A percentile compares a stretch with the other conserved stretches of the same genome.
phyloP scores from a whole-genome alignment of 2,113 vertebrate genomes.

The Sylvilagus bachmani region DNA sequence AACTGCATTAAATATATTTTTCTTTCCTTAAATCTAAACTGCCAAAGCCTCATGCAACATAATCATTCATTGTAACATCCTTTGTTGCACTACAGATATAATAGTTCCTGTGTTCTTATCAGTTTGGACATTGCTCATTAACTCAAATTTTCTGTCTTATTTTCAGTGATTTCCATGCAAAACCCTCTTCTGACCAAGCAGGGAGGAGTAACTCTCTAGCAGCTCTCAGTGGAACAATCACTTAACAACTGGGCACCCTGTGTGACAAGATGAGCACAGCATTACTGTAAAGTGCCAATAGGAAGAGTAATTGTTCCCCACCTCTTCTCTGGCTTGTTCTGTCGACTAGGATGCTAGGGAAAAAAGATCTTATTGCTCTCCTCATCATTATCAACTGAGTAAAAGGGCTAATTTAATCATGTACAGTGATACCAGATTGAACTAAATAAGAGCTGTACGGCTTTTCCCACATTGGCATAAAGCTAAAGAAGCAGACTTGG shows the following conservation, averaged over 20 bases:
- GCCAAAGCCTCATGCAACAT: neutral
- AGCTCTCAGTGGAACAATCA: neutral
- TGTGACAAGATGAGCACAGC: neutral
- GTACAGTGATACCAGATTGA: conserved; percentile 34
- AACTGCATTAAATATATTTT: neutral
- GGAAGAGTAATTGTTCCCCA: neutral
- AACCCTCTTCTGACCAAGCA: neutral
- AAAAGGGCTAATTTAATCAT: neutral
- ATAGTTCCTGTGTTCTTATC: neutral
- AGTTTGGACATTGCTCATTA: neutral
- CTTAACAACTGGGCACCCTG: neutral
- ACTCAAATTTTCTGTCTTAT: neutral
- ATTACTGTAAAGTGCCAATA: neutral
- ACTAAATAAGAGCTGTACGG: neutral
- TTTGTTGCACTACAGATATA: neutral
- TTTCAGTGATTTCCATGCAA: neutral
- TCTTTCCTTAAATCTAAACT: conserved; percentile 25
- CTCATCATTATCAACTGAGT: neutral
- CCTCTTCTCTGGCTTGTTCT: neutral
- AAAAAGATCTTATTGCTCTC: neutral
- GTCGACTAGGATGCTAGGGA: neutral
- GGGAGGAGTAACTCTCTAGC: neutral
- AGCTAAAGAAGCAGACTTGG: conserved; percentile 18
- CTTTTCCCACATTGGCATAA: neutral
- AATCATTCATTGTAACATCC: neutral